Base-by-base conservation (phyloP, 2,797 vertebrate genomes). In the Saxicola maurus region DNA sequence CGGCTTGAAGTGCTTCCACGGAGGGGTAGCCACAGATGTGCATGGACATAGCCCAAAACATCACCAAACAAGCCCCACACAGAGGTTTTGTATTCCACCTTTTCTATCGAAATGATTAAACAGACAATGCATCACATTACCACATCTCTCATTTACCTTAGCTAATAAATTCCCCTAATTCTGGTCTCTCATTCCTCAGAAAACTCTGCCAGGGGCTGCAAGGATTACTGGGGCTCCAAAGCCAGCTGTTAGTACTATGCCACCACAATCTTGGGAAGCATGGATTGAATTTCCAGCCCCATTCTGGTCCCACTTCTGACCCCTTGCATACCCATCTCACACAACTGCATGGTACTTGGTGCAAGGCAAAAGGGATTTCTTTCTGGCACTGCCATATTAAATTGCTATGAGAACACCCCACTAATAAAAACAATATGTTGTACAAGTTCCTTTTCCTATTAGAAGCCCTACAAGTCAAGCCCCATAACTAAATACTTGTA, bases 401-500 rank as follows among this genome's bases (percentile, higher is more conserved):
- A 92, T 72, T 78, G 61, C 82, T 42, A n/a, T 31, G 57, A 91
- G 80, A 92, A 89, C 60, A 89, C 19, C 31, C 28, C 66, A 38
- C 59, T 92, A 93, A 92, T 60, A 83, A 92, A 84, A 84, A 74
- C 74, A 89, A 23, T 60, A 61, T 38, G 28, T 46, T 76, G 38
- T 75, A 85, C 46, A 56, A 69, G 82, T 73, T 88, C 25, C 72
- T 86, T 82, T 86, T 87, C 85, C 71, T 86, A 35, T 66, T 77
- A 88, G 56, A 60, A 91, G 52, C 67, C 85, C 82, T 67, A 88
- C 30, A 87, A 91, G 78, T 89, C 72, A 91, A 87, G 92, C 72
- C 45, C 87, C 93, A 91, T 66, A 81, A 83, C 59, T 66, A 75
- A 91, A 87, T 57, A 88, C 68, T 86, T 73, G 66, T 65, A 48